Conservation (phyloP, 2,113 vertebrate genomes). For the Scophthalmus maximus region DNA sequence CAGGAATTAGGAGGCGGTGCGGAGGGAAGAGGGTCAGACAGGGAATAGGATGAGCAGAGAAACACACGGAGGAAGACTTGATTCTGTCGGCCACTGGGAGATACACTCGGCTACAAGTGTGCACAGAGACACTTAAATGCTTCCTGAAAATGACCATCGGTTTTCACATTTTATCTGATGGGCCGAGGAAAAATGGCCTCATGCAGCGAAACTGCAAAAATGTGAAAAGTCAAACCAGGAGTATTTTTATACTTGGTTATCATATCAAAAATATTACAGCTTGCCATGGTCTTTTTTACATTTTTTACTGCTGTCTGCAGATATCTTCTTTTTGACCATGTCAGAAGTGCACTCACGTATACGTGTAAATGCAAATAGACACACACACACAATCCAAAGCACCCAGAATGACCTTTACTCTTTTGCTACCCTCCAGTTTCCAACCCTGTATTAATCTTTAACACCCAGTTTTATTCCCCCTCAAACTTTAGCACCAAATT, state of each 20-base stretch:
- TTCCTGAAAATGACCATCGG: not conserved
- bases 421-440: conserved; percentile 5
- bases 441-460: conserved; percentile 24
- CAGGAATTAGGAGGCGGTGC: conserved; percentile 1
- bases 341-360: not conserved
- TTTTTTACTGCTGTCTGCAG: not conserved
- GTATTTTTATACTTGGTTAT: not conserved
- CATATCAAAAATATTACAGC: not conserved
- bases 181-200: not conserved
- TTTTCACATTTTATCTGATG: conserved; percentile 11
- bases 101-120: not conserved
- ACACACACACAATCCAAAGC: not conserved
- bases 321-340: not conserved
- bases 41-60: not conserved
- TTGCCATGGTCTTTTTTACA: not conserved
- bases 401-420: not conserved
- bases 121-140: not conserved
- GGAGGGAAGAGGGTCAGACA: not conserved
- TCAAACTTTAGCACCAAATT: conserved; percentile 19
- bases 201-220: not conserved
- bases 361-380: not conserved
- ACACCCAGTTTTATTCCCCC: conserved; percentile 2
- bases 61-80: not conserved
- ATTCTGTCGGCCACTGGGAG: not conserved
- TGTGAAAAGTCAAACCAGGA: not conserved